Base-by-base conservation (phyloP, 2,888 invertebrate species). In the Drosophila crucigera region DNA sequence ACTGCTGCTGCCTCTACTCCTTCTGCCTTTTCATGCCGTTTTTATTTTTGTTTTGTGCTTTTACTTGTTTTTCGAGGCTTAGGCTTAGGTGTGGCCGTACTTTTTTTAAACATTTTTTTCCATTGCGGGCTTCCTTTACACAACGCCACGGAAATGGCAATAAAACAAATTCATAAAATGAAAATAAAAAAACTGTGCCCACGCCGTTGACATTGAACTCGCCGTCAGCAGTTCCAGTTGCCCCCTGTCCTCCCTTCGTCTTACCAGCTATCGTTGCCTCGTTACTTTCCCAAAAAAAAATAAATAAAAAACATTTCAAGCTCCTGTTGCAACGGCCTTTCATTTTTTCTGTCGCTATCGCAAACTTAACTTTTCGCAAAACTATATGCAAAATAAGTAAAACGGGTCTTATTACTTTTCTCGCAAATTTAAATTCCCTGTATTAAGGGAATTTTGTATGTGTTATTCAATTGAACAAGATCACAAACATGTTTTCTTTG, bases 151-250 rank as follows among this genome's bases (percentile, higher is more conserved):
- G 89, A 88, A 88, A 76, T 81, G 66, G 72, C 61, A 74, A 72
- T 69, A 78, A 83, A 67, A 68, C 37, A 37, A 41, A 47, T 50
- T 58, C n/a, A 37, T 22, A 56, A 35, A 69, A 39, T 31, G 22
- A 41, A 28, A 43, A 35, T 22, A 58, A 28, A 25, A 66, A 53
- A 72, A 47, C 55, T 52, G 54, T 84, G 77, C 78, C 82, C 88
- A 82, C 82, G 69, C 70, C 56, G 83, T 85, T 85, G 89, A 89
- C 89, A 85, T 85, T 85, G 85, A 85, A 85, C 89, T 86, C 83
- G 52, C 52, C 60, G 80, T 52, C 68, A 78, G 56, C 69, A 76
- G 60, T 66, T 80, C 59, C 78, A 76, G 71, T 66, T 63, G 72
- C 60, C 65, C 60, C 68, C 43, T 52, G 58, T 39, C 53, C 9